A percentile compares a stretch with the other conserved stretches of the same genome.
Conservation (phyloP, 2,888 invertebrate genomes). For the Gortyna flavago region DNA sequence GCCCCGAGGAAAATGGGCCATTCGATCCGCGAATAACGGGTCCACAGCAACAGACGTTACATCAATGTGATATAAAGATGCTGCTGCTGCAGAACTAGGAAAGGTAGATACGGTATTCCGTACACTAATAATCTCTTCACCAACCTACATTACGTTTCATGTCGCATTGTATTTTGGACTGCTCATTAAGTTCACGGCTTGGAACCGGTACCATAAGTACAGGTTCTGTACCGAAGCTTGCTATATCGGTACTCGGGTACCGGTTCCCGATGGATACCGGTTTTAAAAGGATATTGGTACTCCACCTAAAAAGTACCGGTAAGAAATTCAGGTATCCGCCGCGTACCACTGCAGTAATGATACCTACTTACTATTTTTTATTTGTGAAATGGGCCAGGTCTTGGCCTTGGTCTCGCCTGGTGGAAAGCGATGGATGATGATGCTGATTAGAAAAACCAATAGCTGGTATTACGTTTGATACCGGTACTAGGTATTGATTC, state of each 20-base stretch:
- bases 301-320: background rate
- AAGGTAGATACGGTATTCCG: conserved; percentile 43
- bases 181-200: background rate
- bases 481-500: too few relatives aligned
- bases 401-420: too few relatives aligned
- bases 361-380: too few relatives aligned
- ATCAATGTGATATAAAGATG: conserved; percentile 79
- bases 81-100: conserved; percentile 32
- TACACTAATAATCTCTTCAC: background rate
- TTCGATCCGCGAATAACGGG: conserved; percentile 84
- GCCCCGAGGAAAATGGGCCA: conserved; percentile 78
- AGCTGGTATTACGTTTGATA: too few relatives aligned
- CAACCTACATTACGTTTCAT: too few relatives aligned
- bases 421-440: too few relatives aligned
- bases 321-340: background rate
- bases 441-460: too few relatives aligned
- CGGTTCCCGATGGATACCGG: background rate
- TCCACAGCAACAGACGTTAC: conserved; percentile 77
- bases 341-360: too few relatives aligned
- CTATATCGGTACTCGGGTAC: background rate
- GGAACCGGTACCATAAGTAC: background rate
- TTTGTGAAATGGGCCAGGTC: too few relatives aligned
- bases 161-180: background rate
- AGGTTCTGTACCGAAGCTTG: background rate
- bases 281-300: background rate